Percentiles rank a stretch among this genome's conserved stretches.
These are phyloP conservation scores for Hippoglossus hippoglossus DNA, from an alignment of 2,797 vertebrate species.

Conservation along the genomic window DNA sequence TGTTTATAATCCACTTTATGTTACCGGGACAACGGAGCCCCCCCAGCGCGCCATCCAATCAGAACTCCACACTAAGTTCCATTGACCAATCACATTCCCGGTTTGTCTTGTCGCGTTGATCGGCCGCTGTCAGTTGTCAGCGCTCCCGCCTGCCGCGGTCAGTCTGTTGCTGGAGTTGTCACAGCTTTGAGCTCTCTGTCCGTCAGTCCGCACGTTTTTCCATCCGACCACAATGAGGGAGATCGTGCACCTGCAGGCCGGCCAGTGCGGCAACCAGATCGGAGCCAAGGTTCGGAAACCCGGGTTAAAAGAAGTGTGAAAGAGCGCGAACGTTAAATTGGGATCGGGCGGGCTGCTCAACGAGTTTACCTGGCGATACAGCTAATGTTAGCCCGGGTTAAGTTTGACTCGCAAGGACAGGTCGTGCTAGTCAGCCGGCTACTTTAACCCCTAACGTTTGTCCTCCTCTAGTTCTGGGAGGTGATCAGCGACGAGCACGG, in stretches of 20 bases:
- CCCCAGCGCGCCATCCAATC: slow-evolving; percentile 28
- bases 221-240: slow-evolving; percentile 64
- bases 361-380: slow-evolving; percentile 28
- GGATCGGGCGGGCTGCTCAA: not conserved
- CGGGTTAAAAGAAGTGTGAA: not conserved
- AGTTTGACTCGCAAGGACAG: not conserved
- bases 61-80: not conserved
- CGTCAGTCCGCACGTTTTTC: not conserved
- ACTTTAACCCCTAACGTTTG: not conserved
- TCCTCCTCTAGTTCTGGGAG: slow-evolving; percentile 64
- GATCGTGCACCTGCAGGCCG: slow-evolving; percentile 74
- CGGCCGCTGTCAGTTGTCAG: rapidly evolving
- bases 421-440: not conserved
- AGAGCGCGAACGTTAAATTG: not conserved
- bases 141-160: not conserved
- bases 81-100: slow-evolving; percentile 33
- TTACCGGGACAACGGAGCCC: slow-evolving; percentile 40
- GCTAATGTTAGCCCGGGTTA: slow-evolving; percentile 21
- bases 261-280: slow-evolving; percentile 78
- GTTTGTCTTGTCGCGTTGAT: not conserved
- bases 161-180: slow-evolving; percentile 19
- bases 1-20: slow-evolving; percentile 16
- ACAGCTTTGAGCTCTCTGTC: not conserved
- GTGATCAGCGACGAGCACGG: slow-evolving; percentile 78
- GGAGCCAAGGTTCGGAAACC: slow-evolving; percentile 64